A percentile compares a stretch with the other conserved stretches of the same genome.
Evolutionary conservation across 2,888 invertebrate genomes (phyloP).

Genomic region (Geotrupes spiniger): DNA sequence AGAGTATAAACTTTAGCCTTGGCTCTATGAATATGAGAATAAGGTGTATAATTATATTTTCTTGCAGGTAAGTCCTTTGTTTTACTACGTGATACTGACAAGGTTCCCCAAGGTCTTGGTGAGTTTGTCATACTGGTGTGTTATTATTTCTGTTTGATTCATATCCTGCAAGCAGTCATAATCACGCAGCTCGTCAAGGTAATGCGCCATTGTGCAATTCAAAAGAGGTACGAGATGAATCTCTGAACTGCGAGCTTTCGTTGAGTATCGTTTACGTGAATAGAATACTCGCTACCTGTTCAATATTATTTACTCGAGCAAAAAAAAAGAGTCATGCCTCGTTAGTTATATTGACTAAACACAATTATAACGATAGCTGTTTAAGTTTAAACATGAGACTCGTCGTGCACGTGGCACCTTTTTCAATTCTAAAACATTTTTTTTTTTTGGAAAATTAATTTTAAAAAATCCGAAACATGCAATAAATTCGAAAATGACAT

Average conservation of each 20-base stretch:
- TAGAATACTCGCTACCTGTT: slow-evolving; percentile 1
- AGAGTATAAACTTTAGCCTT: slow-evolving; percentile 5
- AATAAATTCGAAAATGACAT: no score
- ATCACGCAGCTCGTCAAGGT: slow-evolving; percentile 32
- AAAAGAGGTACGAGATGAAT: slow-evolving; percentile 2
- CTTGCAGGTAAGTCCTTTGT: slow-evolving; percentile 36
- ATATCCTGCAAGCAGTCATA: slow-evolving; percentile 28
- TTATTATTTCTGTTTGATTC: slow-evolving; percentile 28
- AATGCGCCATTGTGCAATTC: slow-evolving; percentile 26
- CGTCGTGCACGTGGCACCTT: no score
- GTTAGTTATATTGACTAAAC: slow-evolving; percentile 16
- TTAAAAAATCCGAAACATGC: no score
- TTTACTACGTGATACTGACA: slow-evolving; percentile 20
- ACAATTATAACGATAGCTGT: no score
- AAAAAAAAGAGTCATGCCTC: slow-evolving; percentile 17
- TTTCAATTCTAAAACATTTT: no score
- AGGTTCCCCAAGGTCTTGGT: slow-evolving; percentile 23
- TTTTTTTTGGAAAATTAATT: no score
- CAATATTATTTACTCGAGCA: slow-evolving; percentile 9
- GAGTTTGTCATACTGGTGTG: slow-evolving; percentile 30
- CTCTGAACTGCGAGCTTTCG: slow-evolving; percentile 1
- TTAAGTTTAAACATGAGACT: no score
- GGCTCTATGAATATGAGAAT: slow-evolving; percentile 10
- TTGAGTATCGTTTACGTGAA: neutral
- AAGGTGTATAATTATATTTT: slow-evolving; percentile 33